These are phyloP conservation scores for Oryzias dopingdopingensis DNA, from an alignment of 2,797 vertebrate species.

Conservation along the genomic window DNA sequence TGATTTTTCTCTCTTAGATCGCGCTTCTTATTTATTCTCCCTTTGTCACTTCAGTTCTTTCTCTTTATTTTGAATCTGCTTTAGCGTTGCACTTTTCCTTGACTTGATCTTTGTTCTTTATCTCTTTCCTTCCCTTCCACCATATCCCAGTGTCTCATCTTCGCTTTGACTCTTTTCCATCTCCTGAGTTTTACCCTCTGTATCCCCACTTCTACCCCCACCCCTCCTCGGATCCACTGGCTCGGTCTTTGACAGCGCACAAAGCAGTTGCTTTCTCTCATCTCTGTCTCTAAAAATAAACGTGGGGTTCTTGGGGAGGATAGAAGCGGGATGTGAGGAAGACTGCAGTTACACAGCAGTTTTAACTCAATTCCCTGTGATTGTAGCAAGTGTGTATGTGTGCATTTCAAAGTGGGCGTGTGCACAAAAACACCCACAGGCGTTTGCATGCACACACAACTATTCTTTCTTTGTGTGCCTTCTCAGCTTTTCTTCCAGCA, in stretches of 20 bases:
- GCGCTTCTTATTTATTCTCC: constrained; percentile 16
- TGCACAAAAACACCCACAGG: constrained; percentile 20
- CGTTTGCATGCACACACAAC: constrained; percentile 24
- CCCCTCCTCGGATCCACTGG: constrained; percentile 44
- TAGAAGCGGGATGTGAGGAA: constrained; percentile 31
- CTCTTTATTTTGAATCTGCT: constrained; percentile 47
- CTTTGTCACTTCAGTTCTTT: constrained; percentile 41
- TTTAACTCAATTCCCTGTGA: constrained; percentile 45
- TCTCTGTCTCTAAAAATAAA: constrained; percentile 79
- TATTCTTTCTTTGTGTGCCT: constrained; percentile 24
- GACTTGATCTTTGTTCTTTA: constrained; percentile 36
- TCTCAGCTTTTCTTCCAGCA: constrained; percentile 27
- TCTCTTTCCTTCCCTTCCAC: constrained; percentile 33
- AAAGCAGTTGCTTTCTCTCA: constrained; percentile 71
- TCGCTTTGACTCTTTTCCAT: constrained; percentile 42
- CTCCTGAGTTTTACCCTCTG: constrained; percentile 27
- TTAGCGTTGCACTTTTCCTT: constrained; percentile 23
- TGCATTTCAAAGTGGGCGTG: constrained; percentile 27
- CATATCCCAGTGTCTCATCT: constrained; percentile 48
- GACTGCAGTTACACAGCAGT: constrained; percentile 64
- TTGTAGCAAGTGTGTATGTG: constrained; percentile 13
- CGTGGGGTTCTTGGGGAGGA: constrained; percentile 25
- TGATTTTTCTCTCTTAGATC: constrained; percentile 10
- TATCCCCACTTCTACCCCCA: constrained; percentile 9
- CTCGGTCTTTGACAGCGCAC: constrained; percentile 69